Evolutionary conservation across 1,140 invertebrate genomes (phyloP).

Genomic region (Coptotermes formosanus): DNA sequence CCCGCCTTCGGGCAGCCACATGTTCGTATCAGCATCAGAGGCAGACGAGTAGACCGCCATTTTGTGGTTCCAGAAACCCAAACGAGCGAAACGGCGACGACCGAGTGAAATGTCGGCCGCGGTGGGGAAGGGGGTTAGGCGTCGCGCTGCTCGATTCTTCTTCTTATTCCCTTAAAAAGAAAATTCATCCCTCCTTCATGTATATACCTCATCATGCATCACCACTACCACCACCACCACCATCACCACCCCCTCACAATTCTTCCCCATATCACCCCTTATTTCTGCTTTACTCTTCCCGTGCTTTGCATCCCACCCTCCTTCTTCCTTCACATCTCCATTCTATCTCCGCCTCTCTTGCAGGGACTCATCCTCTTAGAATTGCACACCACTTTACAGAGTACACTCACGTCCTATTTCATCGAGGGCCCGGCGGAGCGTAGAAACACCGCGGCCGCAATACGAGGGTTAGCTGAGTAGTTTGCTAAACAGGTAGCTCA

Average conservation of each 20-base stretch:
- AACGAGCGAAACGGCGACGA: constrained; percentile 30
- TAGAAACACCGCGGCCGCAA: background rate
- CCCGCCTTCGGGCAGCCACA: background rate
- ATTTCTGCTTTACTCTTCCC: background rate
- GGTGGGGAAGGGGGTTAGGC: background rate
- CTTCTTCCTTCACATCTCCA: background rate
- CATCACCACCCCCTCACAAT: background rate
- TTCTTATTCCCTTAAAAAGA: background rate
- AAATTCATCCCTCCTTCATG: background rate
- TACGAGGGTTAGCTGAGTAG: background rate
- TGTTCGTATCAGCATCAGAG: background rate
- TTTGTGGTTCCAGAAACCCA: constrained; percentile 29
- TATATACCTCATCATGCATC: constrained; percentile 9
- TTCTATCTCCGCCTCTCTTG: background rate
- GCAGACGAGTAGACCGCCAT: constrained; percentile 14
- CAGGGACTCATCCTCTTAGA: background rate
- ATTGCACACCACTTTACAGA: background rate
- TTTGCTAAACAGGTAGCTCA: background rate
- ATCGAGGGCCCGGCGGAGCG: background rate
- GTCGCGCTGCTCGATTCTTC: constrained; percentile 25
- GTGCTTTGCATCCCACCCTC: background rate
- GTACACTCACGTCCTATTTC: background rate
- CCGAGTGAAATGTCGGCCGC: constrained; percentile 26
- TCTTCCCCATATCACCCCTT: background rate
- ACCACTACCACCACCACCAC: background rate